A percentile compares a stretch with the other conserved stretches of the same genome.
phyloP scores from a whole-genome alignment of 2,113 vertebrate species.

The Sialia sialis region DNA sequence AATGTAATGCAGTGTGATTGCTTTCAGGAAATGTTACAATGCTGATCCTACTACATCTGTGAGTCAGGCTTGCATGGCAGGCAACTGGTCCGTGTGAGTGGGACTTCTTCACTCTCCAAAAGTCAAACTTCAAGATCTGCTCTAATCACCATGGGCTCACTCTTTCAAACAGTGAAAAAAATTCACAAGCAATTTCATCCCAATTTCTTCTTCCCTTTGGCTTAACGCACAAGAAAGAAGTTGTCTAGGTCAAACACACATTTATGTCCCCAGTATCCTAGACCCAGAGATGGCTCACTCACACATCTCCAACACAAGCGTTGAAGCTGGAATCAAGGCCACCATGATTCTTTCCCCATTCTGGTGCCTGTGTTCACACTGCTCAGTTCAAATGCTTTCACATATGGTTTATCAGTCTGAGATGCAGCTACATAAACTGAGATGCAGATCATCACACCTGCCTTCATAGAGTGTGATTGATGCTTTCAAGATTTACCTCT shows the following conservation, averaged over 20 bases:
- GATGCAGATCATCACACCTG: not conserved
- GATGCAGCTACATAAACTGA: not conserved
- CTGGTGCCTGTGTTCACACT: not conserved
- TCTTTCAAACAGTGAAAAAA: not conserved
- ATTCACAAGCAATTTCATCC: not conserved
- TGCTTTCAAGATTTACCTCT: not conserved
- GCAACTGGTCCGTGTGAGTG: not conserved
- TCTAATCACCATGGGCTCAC: not conserved
- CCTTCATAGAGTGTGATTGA: not conserved
- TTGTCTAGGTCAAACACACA: not conserved
- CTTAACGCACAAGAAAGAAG: not conserved
- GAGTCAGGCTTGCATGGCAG: not conserved
- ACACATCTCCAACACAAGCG: not conserved
- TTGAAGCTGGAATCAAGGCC: not conserved
- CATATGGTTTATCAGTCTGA: not conserved
- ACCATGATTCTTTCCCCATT: not conserved
- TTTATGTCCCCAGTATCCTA: not conserved
- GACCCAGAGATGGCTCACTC: not conserved
- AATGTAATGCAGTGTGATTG: slow-evolving; percentile 16
- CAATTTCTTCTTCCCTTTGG: not conserved
- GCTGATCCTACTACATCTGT: not conserved
- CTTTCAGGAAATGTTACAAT: slow-evolving; percentile 3
- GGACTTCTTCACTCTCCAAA: not conserved
- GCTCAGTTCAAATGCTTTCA: not conserved
- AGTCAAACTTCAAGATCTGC: not conserved